Evolutionary conservation across 2,888 invertebrate genomes (phyloP).

Genomic region (Aleiodes testaceus): DNA sequence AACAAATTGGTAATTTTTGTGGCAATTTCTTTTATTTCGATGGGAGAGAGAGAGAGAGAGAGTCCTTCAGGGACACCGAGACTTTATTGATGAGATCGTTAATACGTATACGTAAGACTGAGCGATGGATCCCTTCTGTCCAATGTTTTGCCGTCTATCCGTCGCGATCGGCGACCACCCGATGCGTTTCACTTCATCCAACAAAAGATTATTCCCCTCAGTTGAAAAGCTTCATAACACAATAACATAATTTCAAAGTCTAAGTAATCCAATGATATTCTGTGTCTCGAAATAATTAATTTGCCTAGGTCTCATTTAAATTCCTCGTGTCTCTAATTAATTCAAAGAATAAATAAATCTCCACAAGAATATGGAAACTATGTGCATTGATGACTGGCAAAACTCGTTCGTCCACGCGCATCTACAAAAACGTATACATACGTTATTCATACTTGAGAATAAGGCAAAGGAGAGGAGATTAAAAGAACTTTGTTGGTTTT

Average conservation of each 20-base stretch:
- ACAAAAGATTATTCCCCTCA: constrained; percentile 13
- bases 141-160: constrained; percentile 67
- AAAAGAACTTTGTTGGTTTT: constrained; percentile 54
- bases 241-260: neutral
- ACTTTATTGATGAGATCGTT: constrained; percentile 72
- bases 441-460: constrained; percentile 27
- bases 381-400: constrained; percentile 35
- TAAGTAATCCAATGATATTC: neutral
- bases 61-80: constrained; percentile 22
- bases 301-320: constrained; percentile 5
- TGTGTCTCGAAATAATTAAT: constrained; percentile 36
- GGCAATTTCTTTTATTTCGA: constrained; percentile 33
- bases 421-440: constrained; percentile 32
- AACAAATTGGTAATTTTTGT: constrained; percentile 70
- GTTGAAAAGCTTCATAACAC: neutral
- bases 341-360: constrained; percentile 4
- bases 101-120: constrained; percentile 59
- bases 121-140: constrained; percentile 59
- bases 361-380: constrained; percentile 29
- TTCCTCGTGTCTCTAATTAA: neutral
- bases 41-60: neutral
- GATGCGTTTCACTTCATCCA: constrained; percentile 62
- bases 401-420: constrained; percentile 38
- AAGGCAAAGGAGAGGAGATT: neutral
- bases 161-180: constrained; percentile 72